Base-by-base conservation (phyloP, 2,113 vertebrate species). In the Hippocampus barbouri region DNA sequence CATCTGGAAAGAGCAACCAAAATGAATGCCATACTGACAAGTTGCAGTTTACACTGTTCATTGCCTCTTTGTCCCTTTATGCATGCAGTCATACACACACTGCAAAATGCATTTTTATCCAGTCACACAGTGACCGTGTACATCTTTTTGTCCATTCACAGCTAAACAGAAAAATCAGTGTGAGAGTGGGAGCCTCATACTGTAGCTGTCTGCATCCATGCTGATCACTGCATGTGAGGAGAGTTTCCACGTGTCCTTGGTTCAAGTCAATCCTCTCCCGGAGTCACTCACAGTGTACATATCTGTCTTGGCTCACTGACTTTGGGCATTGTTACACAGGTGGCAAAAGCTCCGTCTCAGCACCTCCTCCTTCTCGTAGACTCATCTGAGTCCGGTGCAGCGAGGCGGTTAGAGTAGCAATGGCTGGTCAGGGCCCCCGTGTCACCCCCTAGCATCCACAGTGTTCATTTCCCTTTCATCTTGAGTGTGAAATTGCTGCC, bases 391-490 rank as follows among this genome's bases (percentile, higher is more conserved):
- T 53, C 68, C 7, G 77, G 89, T 85, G 89, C 89, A 89, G 80
- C 77, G 89, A 80, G 88, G 89, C 84, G 77, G 85, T 79, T 53
- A 86, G 84, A 79, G 79, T 74, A 77, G 86, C 83, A 69, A 51
- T 79, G 73, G 76, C 83, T 70, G 67, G 89, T 88, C 87, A 86
- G 89, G 83, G 84, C 88, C 87, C 87, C 83, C 79, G 75, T 85
- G 86, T 91, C 89, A 88, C 85, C 87, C 84, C 85, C 78, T 25
- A 78, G 80, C 78, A 75, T 86, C 89, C 90, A 85, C 81, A 88
- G 81, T 91, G 88, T 91, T 93, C 91, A 93, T 93, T 93, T 93
- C 92, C 92, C 92, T 93, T 93, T 93, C 91, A 93, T 93, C 91
- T 92, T 86, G 85, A 87, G 91, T 92, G 91, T 93, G 91, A 93